A percentile compares a stretch with the other conserved stretches of the same genome.
phyloP scores from a whole-genome alignment of 2,797 vertebrate species.

The Neopelma chrysocephalum region DNA sequence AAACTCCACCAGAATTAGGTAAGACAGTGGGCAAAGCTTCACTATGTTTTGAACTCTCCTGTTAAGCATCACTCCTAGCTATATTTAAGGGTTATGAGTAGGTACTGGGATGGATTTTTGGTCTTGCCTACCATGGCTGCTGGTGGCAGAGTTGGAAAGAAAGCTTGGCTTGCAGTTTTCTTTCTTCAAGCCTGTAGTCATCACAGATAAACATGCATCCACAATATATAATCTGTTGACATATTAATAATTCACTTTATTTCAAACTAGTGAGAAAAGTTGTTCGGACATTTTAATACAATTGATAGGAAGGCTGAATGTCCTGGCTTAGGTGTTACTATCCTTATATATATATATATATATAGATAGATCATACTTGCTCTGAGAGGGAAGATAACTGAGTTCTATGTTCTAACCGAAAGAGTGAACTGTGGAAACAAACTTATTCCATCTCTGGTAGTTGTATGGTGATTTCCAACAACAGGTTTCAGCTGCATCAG shows the following conservation, averaged over 20 bases:
- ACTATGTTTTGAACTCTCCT: not conserved
- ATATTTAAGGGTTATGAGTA: not conserved
- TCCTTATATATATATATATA: too few species aligned
- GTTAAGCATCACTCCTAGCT: not conserved
- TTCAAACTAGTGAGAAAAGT: not conserved
- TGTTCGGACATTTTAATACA: not conserved
- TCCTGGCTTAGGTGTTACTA: not conserved
- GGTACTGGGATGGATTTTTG: not conserved
- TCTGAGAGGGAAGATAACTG: not conserved
- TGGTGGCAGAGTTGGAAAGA: not conserved
- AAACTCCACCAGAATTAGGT: not conserved
- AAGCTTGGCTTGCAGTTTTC: not conserved
- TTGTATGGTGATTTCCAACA: not conserved
- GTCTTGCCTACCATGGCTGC: not conserved
- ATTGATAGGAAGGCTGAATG: not conserved
- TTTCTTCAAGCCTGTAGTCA: not conserved
- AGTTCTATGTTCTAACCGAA: not conserved
- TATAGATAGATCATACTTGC: not conserved
- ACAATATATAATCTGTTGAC: not conserved
- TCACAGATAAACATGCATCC: not conserved
- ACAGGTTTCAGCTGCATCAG: not conserved
- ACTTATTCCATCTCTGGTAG: not conserved
- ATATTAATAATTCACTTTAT: not conserved
- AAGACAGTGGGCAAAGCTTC: not conserved
- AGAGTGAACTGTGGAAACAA: not conserved